Percentiles rank a stretch among this genome's conserved stretches.
These are phyloP conservation scores for Gymnocephalus cernua DNA, from an alignment of 2,113 vertebrate genomes.

Conservation along the genomic window DNA sequence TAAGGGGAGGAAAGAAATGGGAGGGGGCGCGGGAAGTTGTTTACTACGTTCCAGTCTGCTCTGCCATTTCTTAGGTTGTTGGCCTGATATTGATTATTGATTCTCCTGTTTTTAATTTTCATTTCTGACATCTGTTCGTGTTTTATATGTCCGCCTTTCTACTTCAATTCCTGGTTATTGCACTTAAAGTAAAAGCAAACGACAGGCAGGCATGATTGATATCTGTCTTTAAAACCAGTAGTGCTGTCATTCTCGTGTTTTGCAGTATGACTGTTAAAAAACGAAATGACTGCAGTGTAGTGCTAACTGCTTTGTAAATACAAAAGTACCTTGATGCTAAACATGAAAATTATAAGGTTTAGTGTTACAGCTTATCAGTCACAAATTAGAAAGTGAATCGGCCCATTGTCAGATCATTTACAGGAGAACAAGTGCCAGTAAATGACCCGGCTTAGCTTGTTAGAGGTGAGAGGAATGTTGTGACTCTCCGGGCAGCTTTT, in stretches of 20 bases:
- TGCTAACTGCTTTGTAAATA: constrained; percentile 15
- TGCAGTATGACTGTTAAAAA: constrained; percentile 40
- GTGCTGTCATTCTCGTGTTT: constrained; percentile 17
- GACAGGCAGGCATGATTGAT: constrained; percentile 36
- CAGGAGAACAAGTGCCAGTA: constrained; percentile 45
- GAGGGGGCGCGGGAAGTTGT: constrained; percentile 77
- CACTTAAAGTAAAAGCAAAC: constrained; percentile 24
- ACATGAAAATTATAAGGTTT: constrained; percentile 18
- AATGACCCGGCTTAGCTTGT: constrained; percentile 48
- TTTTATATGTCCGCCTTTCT: neutral
- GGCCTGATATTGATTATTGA: constrained; percentile 55
- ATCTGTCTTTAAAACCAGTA: constrained; percentile 12
- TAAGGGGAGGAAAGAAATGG: constrained; percentile 64
- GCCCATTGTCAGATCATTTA: constrained; percentile 35
- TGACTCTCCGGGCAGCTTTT: constrained; percentile 46
- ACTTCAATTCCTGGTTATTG: neutral
- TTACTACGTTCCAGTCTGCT: constrained; percentile 77
- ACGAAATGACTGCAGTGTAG: constrained; percentile 16
- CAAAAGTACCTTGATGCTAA: constrained; percentile 22
- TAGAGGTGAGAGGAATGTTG: constrained; percentile 61
- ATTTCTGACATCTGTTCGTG: neutral
- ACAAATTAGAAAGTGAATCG: constrained; percentile 23
- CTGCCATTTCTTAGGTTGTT: constrained; percentile 51
- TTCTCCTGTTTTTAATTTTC: neutral
- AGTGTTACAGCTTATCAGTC: constrained; percentile 23